Conservation (phyloP, 2,113 vertebrate species). For the Zingel zingel region DNA sequence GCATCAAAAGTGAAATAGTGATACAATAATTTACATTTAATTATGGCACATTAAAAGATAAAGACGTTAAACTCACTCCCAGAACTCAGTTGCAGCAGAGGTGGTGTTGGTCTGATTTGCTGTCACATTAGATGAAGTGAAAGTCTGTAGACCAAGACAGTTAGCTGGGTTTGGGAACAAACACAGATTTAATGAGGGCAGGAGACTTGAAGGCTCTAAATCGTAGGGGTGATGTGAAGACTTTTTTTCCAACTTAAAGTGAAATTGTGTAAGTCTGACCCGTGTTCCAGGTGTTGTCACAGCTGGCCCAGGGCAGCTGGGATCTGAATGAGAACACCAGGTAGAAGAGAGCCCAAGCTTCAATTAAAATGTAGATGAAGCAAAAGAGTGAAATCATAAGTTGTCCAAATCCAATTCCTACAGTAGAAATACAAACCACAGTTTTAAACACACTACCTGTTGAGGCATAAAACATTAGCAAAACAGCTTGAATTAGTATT, state of each 20-base stretch:
- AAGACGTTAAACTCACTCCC: constrained; percentile 66
- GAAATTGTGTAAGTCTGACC: constrained; percentile 67
- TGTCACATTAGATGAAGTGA: constrained; percentile 4
- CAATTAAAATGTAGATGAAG: constrained; percentile 88
- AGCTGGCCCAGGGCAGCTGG: constrained; percentile 89
- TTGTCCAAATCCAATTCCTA: constrained; percentile 89
- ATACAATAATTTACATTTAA: no score
- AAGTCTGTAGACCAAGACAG: constrained; percentile 10
- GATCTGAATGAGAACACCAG: constrained; percentile 88
- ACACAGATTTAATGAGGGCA: no score
- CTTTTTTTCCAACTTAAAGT: background rate
- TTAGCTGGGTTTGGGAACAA: constrained; percentile 3
- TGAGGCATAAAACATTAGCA: no score
- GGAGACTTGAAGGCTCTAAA: no score
- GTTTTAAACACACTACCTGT: background rate
- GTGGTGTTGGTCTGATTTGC: constrained; percentile 41
- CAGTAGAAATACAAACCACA: background rate
- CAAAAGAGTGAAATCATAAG: constrained; percentile 85
- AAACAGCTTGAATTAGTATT: no score
- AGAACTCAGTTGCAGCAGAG: constrained; percentile 73
- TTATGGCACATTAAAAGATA: background rate
- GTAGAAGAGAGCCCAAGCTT: constrained; percentile 91
- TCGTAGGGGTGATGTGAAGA: no score
- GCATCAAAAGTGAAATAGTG: no score
- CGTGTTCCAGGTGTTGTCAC: constrained; percentile 91